Percentiles rank a stretch among this genome's conserved stretches.
phyloP scores from a whole-genome alignment of 1,140 invertebrate species.

The Nasonia longicornis region DNA sequence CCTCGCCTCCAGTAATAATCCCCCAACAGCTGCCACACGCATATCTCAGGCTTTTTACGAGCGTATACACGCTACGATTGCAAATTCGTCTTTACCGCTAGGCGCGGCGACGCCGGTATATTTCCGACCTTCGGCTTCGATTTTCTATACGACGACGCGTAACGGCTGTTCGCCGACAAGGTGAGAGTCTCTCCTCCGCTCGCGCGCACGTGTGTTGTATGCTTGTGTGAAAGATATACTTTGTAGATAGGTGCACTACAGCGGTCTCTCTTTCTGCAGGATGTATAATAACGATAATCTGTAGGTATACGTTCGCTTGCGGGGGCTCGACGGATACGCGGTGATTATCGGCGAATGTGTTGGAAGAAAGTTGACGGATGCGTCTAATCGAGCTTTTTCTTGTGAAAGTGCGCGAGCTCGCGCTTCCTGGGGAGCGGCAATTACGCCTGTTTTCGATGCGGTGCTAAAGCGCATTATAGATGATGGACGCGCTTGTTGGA shows the following conservation, averaged over 20 bases:
- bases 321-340: background rate
- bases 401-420: background rate
- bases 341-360: background rate
- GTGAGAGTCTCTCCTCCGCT: background rate
- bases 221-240: background rate
- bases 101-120: background rate
- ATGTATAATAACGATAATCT: background rate
- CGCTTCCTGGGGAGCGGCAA: background rate
- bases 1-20: background rate
- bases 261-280: no score
- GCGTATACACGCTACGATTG: constrained; percentile 3
- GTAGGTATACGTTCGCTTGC: no score
- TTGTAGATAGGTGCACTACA: background rate
- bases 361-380: background rate
- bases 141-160: background rate
- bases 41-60: background rate
- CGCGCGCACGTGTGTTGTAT: background rate
- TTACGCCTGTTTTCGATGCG: background rate
- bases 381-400: background rate
- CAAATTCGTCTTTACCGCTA: constrained; percentile 36
- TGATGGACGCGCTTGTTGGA: no score
- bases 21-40: background rate
- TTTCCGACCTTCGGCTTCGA: constrained; percentile 17
- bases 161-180: constrained; percentile 11
- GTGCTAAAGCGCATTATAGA: background rate